A percentile compares a stretch with the other conserved stretches of the same genome.
phyloP scores from a whole-genome alignment of 2,888 invertebrate genomes.

The Criorhina ranunculi region DNA sequence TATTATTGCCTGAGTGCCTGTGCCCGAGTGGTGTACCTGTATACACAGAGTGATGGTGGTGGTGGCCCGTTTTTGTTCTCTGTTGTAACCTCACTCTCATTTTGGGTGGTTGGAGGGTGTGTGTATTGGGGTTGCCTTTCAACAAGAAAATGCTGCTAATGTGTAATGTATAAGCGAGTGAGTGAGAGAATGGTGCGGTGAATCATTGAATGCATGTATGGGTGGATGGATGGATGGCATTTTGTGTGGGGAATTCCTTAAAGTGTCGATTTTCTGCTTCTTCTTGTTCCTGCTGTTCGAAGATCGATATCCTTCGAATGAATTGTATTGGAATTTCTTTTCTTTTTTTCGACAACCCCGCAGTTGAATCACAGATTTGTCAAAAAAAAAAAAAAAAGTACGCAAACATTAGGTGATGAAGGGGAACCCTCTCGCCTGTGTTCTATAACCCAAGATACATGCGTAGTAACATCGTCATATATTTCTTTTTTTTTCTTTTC shows the following conservation, averaged over 20 bases:
- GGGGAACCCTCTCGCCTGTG: neutral
- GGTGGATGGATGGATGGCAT: slow-evolving; percentile 59
- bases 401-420: slow-evolving; percentile 12
- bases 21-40: slow-evolving; percentile 60
- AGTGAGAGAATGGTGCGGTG: slow-evolving; percentile 52
- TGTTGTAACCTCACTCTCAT: slow-evolving; percentile 64
- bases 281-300: slow-evolving; percentile 12
- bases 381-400: too few species aligned
- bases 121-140: slow-evolving; percentile 54
- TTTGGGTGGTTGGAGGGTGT: neutral
- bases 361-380: slow-evolving; percentile 6
- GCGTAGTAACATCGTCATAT: slow-evolving; percentile 50
- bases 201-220: slow-evolving; percentile 73
- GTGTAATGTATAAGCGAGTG: slow-evolving; percentile 71
- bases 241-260: slow-evolving; percentile 71
- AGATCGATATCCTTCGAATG: slow-evolving; percentile 70
- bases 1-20: slow-evolving; percentile 49
- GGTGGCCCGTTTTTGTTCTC: slow-evolving; percentile 62
- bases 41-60: slow-evolving; percentile 50
- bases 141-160: slow-evolving; percentile 70
- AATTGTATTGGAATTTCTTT: slow-evolving; percentile 30
- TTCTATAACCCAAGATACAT: slow-evolving; percentile 45
- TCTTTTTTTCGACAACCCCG: slow-evolving; percentile 1
- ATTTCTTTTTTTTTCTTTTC: slow-evolving; percentile 5
- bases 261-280: slow-evolving; percentile 71